Evolutionary conservation across 2,888 invertebrate genomes (phyloP).

Genomic region (Cheilosia vulpina): DNA sequence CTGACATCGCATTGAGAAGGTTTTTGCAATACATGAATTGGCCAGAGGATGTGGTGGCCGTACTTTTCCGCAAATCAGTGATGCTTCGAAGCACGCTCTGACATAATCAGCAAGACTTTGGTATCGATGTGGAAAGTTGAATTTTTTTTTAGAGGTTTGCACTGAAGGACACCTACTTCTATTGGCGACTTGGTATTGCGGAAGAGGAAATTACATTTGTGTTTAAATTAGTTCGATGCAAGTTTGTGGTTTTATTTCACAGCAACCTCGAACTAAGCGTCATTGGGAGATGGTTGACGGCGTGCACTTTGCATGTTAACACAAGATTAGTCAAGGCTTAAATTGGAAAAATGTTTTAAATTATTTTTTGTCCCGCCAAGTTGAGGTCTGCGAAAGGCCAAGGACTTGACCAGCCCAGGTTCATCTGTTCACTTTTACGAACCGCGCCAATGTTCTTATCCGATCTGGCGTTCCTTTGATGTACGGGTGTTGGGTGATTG

Average conservation of each 20-base stretch:
- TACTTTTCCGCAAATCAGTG: slow-evolving; percentile 1
- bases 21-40: neutral
- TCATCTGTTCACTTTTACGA: no score
- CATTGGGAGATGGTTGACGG: neutral
- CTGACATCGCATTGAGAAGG: slow-evolving; percentile 1
- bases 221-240: slow-evolving; percentile 8
- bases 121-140: slow-evolving; percentile 1
- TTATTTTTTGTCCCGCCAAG: no score
- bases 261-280: neutral
- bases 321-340: no score
- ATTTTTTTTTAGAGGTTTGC: neutral
- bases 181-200: slow-evolving; percentile 38
- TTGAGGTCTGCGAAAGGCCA: no score
- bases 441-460: no score
- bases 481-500: no score
- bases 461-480: no score
- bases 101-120: neutral
- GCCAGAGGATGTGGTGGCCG: neutral
- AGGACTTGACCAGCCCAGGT: no score
- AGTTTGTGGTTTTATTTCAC: slow-evolving; percentile 10
- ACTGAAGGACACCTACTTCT: slow-evolving; percentile 17
- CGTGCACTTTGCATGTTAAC: no score
- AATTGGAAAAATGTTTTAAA: no score
- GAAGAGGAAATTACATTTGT: slow-evolving; percentile 45
- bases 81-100: slow-evolving; percentile 11